Evolutionary conservation across 2,888 invertebrate species (phyloP).

Genomic region (Crepidodera aurea): DNA sequence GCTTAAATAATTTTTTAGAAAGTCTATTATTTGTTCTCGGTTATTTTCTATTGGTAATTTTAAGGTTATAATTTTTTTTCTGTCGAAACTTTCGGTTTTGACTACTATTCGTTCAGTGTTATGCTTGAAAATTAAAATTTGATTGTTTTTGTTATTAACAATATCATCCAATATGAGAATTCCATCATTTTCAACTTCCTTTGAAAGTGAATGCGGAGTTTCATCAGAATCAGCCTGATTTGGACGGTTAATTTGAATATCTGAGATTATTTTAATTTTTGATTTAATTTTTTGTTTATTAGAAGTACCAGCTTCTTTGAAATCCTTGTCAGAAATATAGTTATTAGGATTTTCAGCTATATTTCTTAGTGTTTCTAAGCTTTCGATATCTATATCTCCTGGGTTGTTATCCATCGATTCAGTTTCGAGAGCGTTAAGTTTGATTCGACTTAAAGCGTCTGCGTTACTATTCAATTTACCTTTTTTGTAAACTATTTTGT

Average conservation of each 20-base stretch:
- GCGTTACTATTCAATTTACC: neutral
- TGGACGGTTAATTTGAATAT: too few species aligned
- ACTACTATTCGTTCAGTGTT: neutral
- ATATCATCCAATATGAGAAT: neutral
- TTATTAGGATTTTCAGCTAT: neutral
- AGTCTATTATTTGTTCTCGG: neutral
- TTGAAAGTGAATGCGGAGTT: neutral
- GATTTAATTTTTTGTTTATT: too few species aligned
- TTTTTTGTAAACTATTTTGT: too few species aligned
- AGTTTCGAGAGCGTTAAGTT: too few species aligned
- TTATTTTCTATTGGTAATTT: too few species aligned
- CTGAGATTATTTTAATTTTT: too few species aligned
- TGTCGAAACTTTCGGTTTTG: neutral
- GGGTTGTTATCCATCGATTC: too few species aligned
- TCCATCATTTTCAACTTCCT: neutral
- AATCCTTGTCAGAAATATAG: too few species aligned
- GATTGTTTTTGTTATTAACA: too few species aligned
- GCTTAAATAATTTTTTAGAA: neutral
- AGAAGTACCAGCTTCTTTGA: neutral
- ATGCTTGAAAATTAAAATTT: too few species aligned
- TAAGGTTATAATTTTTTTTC: neutral
- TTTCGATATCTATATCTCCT: neutral
- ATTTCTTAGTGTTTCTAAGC: neutral
- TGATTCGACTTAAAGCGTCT: neutral
- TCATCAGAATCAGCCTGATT: neutral